Evolutionary conservation across 1,140 invertebrate genomes (phyloP).

Genomic region (Riptortus pedestris): DNA sequence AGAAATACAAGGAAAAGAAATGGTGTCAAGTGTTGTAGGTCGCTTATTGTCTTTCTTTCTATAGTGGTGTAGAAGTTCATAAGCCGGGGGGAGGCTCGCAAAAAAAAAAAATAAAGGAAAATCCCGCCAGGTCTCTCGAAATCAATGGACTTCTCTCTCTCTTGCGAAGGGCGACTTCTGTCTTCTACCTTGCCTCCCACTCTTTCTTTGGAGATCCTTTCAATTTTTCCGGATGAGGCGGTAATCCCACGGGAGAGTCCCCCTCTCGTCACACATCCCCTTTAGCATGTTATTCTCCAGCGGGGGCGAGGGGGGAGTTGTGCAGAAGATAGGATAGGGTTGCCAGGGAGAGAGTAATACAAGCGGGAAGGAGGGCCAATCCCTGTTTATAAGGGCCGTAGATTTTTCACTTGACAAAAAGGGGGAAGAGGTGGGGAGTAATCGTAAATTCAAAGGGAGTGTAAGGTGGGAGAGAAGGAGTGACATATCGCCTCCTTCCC

Average conservation of each 20-base stretch:
- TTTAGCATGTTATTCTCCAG: conserved; percentile 7
- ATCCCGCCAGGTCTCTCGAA: no score
- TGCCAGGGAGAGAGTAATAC: neutral
- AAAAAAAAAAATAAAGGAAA: no score
- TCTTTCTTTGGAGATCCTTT: neutral
- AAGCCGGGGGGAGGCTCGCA: no score
- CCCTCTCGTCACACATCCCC: conserved; percentile 11
- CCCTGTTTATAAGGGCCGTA: conserved; percentile 20
- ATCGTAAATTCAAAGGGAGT: conserved; percentile 7
- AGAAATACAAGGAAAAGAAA: no score
- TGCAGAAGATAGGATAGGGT: neutral
- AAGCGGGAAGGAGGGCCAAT: neutral
- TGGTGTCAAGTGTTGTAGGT: no score
- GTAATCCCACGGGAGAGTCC: conserved; percentile 1
- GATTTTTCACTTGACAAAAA: conserved; percentile 23
- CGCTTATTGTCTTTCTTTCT: no score
- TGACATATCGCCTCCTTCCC: neutral
- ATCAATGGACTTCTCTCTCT: no score
- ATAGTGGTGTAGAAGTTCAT: no score
- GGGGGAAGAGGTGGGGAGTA: conserved; percentile 1
- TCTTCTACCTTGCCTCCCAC: neutral
- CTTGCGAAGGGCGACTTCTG: neutral
- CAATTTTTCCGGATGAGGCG: conserved; percentile 14
- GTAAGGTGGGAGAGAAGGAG: neutral
- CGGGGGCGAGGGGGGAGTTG: neutral